Evolutionary conservation across 2,888 invertebrate genomes (phyloP).

Genomic region (Operophtera brumata): DNA sequence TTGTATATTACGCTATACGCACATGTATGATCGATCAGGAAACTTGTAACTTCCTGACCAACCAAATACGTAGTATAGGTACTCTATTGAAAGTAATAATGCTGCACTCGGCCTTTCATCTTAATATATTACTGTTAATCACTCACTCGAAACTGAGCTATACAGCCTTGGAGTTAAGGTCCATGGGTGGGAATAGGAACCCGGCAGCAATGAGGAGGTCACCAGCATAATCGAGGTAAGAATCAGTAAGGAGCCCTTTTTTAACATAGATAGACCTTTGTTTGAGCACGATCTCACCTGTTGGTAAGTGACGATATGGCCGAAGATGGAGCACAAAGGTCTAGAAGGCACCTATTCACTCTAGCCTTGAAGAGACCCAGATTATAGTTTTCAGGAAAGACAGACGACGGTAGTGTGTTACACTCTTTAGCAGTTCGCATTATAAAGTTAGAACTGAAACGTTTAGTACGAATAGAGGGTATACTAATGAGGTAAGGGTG

Average conservation of each 20-base stretch:
- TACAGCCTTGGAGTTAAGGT: slow-evolving; percentile 28
- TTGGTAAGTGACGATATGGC: no score
- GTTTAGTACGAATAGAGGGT: no score
- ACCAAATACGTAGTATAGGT: slow-evolving; percentile 48
- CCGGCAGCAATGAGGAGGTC: slow-evolving; percentile 67
- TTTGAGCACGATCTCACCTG: no score
- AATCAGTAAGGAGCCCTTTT: slow-evolving; percentile 62
- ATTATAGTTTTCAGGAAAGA: no score
- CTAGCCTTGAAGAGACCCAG: no score
- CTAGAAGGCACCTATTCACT: no score
- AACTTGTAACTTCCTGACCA: slow-evolving; percentile 56
- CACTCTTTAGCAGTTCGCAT: no score
- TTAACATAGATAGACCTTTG: no score
- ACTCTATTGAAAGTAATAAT: slow-evolving; percentile 45
- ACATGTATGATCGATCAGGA: slow-evolving; percentile 41
- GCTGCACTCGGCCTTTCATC: slow-evolving; percentile 59
- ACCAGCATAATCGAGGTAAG: slow-evolving; percentile 55
- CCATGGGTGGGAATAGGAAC: slow-evolving; percentile 41
- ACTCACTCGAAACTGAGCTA: slow-evolving; percentile 20
- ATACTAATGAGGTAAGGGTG: no score
- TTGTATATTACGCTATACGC: slow-evolving; percentile 4
- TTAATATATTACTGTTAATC: slow-evolving; percentile 41
- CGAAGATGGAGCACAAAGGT: no score
- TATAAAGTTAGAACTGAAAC: no score
- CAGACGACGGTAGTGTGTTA: no score